Percentiles rank a stretch among this genome's conserved stretches.
Conservation (phyloP, 2,888 invertebrate species). For the Notodonta dromedarius region DNA sequence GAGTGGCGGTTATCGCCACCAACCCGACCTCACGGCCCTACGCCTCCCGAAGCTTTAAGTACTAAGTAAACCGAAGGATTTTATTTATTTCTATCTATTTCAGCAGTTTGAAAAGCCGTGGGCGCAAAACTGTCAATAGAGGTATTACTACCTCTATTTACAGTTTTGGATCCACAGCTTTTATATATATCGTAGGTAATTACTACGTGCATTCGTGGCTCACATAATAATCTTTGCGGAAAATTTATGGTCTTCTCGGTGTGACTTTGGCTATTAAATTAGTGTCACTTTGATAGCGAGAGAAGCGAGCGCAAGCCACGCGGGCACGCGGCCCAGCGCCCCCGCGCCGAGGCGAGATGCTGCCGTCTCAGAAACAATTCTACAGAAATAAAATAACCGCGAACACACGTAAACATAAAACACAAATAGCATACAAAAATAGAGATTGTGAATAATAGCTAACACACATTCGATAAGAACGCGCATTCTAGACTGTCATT, state of each 20-base stretch:
- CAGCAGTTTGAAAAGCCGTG: too few species aligned
- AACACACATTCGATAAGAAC: slow-evolving; percentile 59
- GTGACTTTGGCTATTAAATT: slow-evolving; percentile 51
- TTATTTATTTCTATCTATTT: too few species aligned
- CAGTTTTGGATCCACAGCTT: too few species aligned
- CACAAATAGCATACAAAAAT: slow-evolving; percentile 64
- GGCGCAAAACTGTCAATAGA: too few species aligned
- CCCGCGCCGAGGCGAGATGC: background rate
- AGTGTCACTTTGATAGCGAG: slow-evolving; percentile 41
- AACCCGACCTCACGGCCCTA: too few species aligned
- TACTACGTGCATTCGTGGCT: slow-evolving; percentile 27
- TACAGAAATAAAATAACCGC: slow-evolving; percentile 43
- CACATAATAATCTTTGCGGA: slow-evolving; percentile 45
- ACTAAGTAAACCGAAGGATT: too few species aligned
- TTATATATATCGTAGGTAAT: too few species aligned
- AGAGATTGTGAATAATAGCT: slow-evolving; percentile 66
- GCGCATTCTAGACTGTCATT: slow-evolving; percentile 44
- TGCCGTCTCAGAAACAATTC: slow-evolving; percentile 29
- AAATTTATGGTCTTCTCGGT: slow-evolving; percentile 51
- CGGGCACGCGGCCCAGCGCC: slow-evolving; percentile 4
- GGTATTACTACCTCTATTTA: too few species aligned
- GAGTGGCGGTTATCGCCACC: too few species aligned
- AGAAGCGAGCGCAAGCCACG: slow-evolving; percentile 4
- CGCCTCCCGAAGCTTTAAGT: too few species aligned
- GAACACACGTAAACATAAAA: slow-evolving; percentile 57